These are phyloP conservation scores for Agelas oroides DNA, from an alignment of 37 sponge, comb jelly and placozoan species.

Conservation along the genomic window DNA sequence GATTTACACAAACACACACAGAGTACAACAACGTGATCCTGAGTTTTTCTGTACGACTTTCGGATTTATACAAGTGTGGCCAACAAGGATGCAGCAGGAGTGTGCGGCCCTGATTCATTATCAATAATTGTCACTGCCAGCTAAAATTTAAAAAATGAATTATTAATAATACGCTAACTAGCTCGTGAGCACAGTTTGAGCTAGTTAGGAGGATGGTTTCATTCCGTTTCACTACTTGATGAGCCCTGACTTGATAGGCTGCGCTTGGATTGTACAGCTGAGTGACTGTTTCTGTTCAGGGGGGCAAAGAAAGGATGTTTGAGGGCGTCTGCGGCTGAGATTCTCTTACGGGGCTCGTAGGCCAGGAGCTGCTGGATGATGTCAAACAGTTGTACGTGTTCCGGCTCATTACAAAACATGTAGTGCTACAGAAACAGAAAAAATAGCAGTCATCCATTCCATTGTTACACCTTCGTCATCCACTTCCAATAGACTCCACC, in stretches of 20 bases:
- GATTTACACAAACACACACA: no score
- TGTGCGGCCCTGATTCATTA: no score
- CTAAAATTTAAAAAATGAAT: no score
- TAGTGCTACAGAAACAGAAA: conserved; percentile 51
- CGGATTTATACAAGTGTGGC: no score
- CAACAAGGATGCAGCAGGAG: no score
- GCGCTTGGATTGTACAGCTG: conserved; percentile 38
- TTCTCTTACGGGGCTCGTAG: conserved; percentile 85
- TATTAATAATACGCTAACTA: no score
- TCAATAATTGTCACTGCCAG: no score
- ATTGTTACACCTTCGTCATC: no score
- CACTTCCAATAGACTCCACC: no score
- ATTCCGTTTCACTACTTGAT: conserved; percentile 67
- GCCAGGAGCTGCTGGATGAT: conserved; percentile 82
- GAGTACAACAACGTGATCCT: no score
- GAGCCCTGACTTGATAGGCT: conserved; percentile 66
- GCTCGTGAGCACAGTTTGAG: no score
- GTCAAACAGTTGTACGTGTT: conserved; percentile 90
- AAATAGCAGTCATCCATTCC: neutral
- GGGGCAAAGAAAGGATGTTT: conserved; percentile 88
- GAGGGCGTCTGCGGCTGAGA: conserved; percentile 86
- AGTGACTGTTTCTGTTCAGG: conserved; percentile 14
- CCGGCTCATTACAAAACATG: conserved; percentile 58
- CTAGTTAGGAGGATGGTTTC: neutral
- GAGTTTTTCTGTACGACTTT: no score